Evolutionary conservation across 1,140 invertebrate species (phyloP).

Genomic region (Chelonus insularis): DNA sequence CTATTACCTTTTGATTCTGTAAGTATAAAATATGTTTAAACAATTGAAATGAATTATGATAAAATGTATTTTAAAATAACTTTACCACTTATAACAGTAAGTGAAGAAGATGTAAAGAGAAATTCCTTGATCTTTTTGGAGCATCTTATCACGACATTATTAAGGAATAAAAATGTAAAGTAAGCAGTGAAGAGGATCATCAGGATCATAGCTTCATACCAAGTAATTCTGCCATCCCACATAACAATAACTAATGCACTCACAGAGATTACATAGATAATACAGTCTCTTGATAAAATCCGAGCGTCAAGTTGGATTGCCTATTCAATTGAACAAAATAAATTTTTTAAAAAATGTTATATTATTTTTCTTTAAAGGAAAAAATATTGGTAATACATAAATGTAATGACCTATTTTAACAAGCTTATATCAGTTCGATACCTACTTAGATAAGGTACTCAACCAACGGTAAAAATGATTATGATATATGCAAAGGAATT

Average conservation of each 20-base stretch:
- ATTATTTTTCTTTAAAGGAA: no score
- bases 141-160: conserved; percentile 35
- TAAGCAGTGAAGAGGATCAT: conserved; percentile 73
- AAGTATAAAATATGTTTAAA: conserved; percentile 10
- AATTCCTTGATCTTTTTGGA: conserved; percentile 23
- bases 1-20: conserved; percentile 30
- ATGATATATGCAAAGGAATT: neutral
- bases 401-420: neutral
- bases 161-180: conserved; percentile 65
- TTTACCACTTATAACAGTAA: conserved; percentile 9
- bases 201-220: conserved; percentile 75
- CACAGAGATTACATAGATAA: conserved; percentile 81
- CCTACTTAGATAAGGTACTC: conserved; percentile 21
- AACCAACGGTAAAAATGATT: no score
- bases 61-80: neutral
- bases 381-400: no score
- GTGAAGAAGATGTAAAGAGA: conserved; percentile 3
- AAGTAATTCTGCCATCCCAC: conserved; percentile 77
- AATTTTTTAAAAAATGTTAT: conserved; percentile 1
- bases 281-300: conserved; percentile 82
- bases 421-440: neutral
- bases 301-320: conserved; percentile 80
- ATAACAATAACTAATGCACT: conserved; percentile 74
- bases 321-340: conserved; percentile 57
- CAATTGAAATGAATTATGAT: neutral